Evolutionary conservation across 2,888 invertebrate genomes (phyloP).

Genomic region (Aphrophora alni): DNA sequence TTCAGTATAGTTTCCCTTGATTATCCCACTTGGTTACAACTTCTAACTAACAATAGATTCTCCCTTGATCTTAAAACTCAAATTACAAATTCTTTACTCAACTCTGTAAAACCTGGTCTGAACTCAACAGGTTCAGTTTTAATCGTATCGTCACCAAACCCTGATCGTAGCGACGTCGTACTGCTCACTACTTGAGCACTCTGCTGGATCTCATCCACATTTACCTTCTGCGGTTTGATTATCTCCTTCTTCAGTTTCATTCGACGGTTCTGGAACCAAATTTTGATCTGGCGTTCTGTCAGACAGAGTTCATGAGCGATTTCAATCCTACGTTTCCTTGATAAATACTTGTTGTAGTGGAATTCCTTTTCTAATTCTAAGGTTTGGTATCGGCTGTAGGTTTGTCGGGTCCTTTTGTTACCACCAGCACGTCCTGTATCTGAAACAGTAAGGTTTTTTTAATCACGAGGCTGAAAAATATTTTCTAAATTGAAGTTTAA

Average conservation of each 20-base stretch:
- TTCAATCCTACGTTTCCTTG: conserved; percentile 92
- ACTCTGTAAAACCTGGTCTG: not conserved
- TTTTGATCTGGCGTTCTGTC: conserved; percentile 96
- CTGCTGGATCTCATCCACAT: conserved; percentile 14
- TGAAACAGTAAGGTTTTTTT: conserved; percentile 60
- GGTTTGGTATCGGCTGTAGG: conserved; percentile 93
- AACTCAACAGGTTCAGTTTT: not conserved
- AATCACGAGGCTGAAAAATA: too few species aligned
- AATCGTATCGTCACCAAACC: conserved; percentile 29
- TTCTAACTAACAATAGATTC: too few species aligned
- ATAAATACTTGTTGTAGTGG: conserved; percentile 97
- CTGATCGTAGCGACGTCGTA: conserved; percentile 36
- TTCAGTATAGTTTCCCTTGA: too few species aligned
- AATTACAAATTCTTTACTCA: too few species aligned
- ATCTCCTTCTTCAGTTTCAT: conserved; percentile 99
- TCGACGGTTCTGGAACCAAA: conserved; percentile 97
- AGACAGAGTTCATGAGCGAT: conserved; percentile 96
- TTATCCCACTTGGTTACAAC: too few species aligned
- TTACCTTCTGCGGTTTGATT: conserved; percentile 72
- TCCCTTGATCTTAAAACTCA: too few species aligned
- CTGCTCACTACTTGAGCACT: conserved; percentile 39
- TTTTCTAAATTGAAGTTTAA: too few species aligned
- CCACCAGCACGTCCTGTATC: conserved; percentile 93
- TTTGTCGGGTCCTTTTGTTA: conserved; percentile 82
- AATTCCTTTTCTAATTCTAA: conserved; percentile 97